Evolutionary conservation across 2,797 vertebrate species (phyloP).

Genomic region (Phataginus tetradactyla): DNA sequence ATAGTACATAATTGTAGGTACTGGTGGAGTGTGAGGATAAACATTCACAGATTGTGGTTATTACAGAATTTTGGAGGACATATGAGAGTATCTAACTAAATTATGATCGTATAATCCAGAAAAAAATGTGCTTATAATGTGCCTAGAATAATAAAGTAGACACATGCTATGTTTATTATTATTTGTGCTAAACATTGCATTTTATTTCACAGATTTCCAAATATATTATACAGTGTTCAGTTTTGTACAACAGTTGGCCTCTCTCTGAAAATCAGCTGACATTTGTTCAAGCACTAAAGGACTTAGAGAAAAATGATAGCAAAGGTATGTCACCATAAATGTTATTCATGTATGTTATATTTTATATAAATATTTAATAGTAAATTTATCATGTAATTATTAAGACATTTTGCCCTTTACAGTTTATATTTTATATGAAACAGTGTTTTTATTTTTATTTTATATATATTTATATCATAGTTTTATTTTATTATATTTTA

Average conservation of each 20-base stretch:
- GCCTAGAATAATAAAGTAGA: background rate
- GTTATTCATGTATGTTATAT: background rate
- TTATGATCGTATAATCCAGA: background rate
- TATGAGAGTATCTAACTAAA: background rate
- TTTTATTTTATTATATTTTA: too few species aligned
- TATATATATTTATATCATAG: too few species aligned
- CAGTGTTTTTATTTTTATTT: too few species aligned
- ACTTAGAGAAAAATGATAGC: constrained; percentile 88
- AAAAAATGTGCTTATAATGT: background rate
- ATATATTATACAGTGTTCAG: constrained; percentile 91
- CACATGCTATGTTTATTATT: background rate
- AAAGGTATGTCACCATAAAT: constrained; percentile 87
- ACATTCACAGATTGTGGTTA: background rate
- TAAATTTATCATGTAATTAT: background rate
- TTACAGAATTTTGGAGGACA: background rate
- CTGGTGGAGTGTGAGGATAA: background rate
- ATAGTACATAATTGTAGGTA: background rate
- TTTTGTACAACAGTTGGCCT: constrained; percentile 92
- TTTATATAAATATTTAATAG: background rate
- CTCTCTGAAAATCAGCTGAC: constrained; percentile 89
- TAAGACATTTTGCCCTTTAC: background rate
- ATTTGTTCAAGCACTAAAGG: constrained; percentile 89
- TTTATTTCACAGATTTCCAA: constrained; percentile 89
- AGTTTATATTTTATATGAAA: background rate
- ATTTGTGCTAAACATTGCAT: constrained; percentile 6